phyloP scores from a whole-genome alignment of 1,140 invertebrate species.

The Muscidifurax raptorellus region DNA sequence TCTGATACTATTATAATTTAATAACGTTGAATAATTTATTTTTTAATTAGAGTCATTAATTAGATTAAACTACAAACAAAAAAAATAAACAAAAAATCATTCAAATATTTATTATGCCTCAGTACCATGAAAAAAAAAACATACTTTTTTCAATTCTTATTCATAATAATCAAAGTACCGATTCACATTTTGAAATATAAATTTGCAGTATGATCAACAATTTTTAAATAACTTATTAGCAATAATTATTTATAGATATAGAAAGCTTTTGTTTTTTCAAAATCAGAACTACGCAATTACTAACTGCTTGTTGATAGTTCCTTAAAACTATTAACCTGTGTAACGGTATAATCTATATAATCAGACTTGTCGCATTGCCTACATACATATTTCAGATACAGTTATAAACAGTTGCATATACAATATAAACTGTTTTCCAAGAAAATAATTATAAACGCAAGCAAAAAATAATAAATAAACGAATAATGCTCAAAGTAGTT shows the following conservation, averaged over 20 bases:
- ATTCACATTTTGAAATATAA: not conserved
- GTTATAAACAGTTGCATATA: not conserved
- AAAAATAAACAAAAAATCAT: conserved; percentile 1
- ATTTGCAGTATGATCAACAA: not conserved
- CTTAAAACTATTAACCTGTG: not conserved
- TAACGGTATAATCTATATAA: not conserved
- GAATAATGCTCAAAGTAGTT: not conserved
- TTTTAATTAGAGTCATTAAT: not conserved
- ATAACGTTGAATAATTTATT: not conserved
- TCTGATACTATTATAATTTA: not conserved
- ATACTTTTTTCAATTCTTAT: not conserved
- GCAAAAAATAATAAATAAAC: conserved; percentile 17
- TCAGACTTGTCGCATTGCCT: not conserved
- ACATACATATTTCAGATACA: not conserved
- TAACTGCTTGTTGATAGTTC: not conserved
- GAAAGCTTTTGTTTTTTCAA: not conserved
- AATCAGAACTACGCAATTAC: not conserved
- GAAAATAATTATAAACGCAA: conserved; percentile 31
- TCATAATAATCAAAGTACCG: conserved; percentile 23
- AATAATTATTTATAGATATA: not conserved
- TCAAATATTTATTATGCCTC: not conserved
- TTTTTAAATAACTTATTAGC: conserved; percentile 12
- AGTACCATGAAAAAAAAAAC: not conserved
- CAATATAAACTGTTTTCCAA: not conserved
- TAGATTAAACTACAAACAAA: not conserved